Percentiles rank a stretch among this genome's conserved stretches.
phyloP scores from a whole-genome alignment of 2,113 vertebrate species.

The Chaetodon trifascialis region DNA sequence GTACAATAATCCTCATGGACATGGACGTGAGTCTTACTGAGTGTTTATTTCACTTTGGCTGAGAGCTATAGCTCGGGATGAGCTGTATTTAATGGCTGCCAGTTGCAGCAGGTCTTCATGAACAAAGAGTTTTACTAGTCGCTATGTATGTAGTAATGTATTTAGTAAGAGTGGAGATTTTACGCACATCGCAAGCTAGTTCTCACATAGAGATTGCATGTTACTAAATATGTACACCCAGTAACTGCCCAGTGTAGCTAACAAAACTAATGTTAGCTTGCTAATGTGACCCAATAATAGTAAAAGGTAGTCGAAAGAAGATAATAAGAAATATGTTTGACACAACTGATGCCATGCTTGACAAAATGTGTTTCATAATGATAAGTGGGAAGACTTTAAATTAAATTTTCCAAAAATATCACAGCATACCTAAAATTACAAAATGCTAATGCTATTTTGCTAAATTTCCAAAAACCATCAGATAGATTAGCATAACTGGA shows the following conservation, averaged over 20 bases:
- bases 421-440: neutral
- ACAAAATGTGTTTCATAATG: too few relatives aligned
- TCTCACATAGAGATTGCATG: neutral
- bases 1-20: constrained; percentile 15
- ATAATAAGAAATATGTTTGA: too few relatives aligned
- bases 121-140: neutral
- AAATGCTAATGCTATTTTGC: too few relatives aligned
- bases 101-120: neutral
- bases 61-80: neutral
- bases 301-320: too few relatives aligned
- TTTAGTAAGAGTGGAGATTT: too few relatives aligned
- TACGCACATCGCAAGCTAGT: neutral
- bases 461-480: too few relatives aligned
- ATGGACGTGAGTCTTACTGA: constrained; percentile 1
- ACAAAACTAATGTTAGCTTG: neutral
- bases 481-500: too few relatives aligned
- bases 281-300: too few relatives aligned
- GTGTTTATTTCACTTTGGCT: constrained; percentile 12
- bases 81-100: neutral
- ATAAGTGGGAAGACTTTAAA: too few relatives aligned
- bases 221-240: neutral
- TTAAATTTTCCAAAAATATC: too few relatives aligned
- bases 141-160: too few relatives aligned
- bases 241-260: neutral
- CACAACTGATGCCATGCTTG: too few relatives aligned